Percentiles rank a stretch among this genome's conserved stretches.
These are phyloP conservation scores for Trichonephila clavata DNA, from an alignment of 1,140 invertebrate species.

Conservation along the genomic window DNA sequence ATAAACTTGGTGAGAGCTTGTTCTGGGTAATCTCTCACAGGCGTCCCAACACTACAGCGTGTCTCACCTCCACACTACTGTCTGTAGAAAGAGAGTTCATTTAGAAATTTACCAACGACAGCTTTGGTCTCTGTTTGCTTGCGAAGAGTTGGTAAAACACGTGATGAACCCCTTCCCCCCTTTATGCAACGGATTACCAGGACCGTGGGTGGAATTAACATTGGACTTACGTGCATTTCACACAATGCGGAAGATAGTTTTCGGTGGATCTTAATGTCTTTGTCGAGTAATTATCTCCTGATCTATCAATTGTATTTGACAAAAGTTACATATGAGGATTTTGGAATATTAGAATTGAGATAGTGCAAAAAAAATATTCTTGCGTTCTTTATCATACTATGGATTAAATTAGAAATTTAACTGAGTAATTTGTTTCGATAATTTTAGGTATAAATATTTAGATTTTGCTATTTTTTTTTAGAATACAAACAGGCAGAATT, in stretches of 20 bases:
- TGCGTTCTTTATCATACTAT: too few relatives aligned
- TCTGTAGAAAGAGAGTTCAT: constrained; percentile 18
- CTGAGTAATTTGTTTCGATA: too few relatives aligned
- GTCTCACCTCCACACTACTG: not conserved
- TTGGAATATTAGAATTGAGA: too few relatives aligned
- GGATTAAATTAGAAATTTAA: too few relatives aligned
- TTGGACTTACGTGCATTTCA: not conserved
- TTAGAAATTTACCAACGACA: constrained; percentile 44
- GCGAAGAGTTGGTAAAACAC: not conserved
- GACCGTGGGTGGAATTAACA: constrained; percentile 18
- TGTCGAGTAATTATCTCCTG: not conserved
- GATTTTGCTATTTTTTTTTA: too few relatives aligned
- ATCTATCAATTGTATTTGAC: not conserved
- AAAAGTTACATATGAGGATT: not conserved
- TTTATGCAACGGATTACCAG: not conserved
- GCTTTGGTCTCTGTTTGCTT: constrained; percentile 17
- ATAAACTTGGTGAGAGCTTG: constrained; percentile 51
- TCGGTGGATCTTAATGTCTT: not conserved
- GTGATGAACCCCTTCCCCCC: not conserved
- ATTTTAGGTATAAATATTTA: too few relatives aligned
- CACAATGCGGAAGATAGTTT: not conserved
- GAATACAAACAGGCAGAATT: too few relatives aligned
- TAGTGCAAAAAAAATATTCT: too few relatives aligned
- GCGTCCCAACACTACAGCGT: not conserved
- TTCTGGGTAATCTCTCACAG: not conserved